These are phyloP conservation scores for Pyrocephalus nanus DNA, from an alignment of 2,797 vertebrate genomes.

Conservation along the genomic window DNA sequence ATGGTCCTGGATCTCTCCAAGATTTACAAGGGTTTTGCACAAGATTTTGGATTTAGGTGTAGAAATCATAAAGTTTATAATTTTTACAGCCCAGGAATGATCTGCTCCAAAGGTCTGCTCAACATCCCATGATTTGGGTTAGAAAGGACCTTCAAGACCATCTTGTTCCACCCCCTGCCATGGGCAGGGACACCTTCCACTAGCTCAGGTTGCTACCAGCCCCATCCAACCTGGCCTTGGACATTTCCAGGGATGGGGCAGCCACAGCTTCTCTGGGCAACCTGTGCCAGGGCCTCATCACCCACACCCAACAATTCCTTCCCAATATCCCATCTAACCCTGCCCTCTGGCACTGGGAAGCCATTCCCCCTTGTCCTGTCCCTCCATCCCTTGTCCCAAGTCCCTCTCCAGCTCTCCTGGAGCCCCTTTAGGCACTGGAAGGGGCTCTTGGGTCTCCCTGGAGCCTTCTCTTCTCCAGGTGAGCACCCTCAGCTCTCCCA, in stretches of 20 bases:
- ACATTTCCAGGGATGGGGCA: neutral
- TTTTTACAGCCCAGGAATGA: neutral
- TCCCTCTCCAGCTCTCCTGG: neutral
- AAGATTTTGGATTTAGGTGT: neutral
- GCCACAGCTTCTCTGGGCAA: neutral
- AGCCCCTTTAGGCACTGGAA: fast-evolving
- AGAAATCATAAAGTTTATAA: neutral
- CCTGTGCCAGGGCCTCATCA: neutral
- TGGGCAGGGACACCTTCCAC: neutral
- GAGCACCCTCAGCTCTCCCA: fast-evolving
- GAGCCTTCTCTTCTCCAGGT: neutral
- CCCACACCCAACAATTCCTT: fast-evolving
- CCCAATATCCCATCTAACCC: fast-evolving
- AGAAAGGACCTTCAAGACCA: neutral
- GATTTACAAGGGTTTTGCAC: neutral
- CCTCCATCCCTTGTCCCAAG: neutral
- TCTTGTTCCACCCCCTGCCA: too few species aligned
- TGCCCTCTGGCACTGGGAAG: fast-evolving
- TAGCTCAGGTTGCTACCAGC: neutral
- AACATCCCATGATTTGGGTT: neutral
- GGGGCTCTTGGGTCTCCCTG: fast-evolving
- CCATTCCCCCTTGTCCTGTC: neutral
- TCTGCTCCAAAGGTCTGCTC: fast-evolving
- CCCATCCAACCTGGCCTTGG: fast-evolving
- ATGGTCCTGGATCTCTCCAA: fast-evolving